Evolutionary conservation across 2,888 invertebrate genomes (phyloP).

Genomic region (Mylabris sibirica): DNA sequence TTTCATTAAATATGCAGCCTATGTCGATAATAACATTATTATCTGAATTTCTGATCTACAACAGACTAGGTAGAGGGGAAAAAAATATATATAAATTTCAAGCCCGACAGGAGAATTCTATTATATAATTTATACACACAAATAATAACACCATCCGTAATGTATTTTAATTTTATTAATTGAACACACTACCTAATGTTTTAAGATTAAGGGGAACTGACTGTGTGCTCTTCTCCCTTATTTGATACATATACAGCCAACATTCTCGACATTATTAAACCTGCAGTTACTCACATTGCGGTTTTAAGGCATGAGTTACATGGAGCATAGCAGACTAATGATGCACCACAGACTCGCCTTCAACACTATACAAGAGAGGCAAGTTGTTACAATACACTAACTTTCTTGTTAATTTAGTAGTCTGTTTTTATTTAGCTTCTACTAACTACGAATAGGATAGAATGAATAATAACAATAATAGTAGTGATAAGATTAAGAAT

Average conservation of each 20-base stretch:
- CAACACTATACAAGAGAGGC: slow-evolving; percentile 50
- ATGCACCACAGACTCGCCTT: slow-evolving; percentile 53
- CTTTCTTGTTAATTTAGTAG: slow-evolving; percentile 49
- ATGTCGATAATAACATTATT: slow-evolving; percentile 1
- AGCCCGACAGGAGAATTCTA: neutral
- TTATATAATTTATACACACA: neutral
- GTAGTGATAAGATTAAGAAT: no score
- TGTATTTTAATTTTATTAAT: slow-evolving; percentile 2
- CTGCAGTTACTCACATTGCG: slow-evolving; percentile 59
- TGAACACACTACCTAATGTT: neutral
- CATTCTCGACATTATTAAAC: slow-evolving; percentile 58
- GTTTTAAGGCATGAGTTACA: slow-evolving; percentile 56
- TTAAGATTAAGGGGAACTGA: slow-evolving; percentile 9
- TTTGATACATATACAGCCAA: slow-evolving; percentile 33
- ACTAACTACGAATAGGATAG: neutral
- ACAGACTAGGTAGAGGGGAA: neutral
- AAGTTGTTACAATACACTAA: slow-evolving; percentile 48
- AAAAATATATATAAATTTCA: neutral
- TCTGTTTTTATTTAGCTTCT: slow-evolving; percentile 30
- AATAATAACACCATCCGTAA: neutral
- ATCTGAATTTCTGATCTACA: neutral
- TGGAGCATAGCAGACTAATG: slow-evolving; percentile 55
- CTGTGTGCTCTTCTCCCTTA: neutral
- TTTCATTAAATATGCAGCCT: slow-evolving; percentile 4
- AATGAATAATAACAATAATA: neutral